Conservation (phyloP, 2,888 invertebrate genomes). For the Oligia latruncula region DNA sequence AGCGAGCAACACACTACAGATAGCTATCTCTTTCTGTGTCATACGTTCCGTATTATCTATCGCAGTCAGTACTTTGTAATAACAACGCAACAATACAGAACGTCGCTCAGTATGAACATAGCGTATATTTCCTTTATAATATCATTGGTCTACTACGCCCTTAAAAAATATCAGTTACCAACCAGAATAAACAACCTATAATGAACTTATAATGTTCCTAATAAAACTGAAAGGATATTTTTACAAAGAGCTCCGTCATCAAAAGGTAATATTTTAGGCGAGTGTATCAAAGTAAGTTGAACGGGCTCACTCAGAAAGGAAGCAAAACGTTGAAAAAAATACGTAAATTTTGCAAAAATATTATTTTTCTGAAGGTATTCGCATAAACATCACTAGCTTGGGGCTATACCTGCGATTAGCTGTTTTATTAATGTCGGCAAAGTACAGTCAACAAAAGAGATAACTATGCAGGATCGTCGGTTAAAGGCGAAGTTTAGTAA, state of each 20-base stretch:
- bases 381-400: constrained; percentile 21
- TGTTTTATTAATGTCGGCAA: constrained; percentile 17
- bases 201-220: constrained; percentile 23
- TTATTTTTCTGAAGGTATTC: constrained; percentile 34
- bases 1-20: too few species aligned
- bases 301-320: not conserved
- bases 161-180: constrained; percentile 12
- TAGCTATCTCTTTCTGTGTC: too few species aligned
- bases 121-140: too few species aligned
- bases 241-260: constrained; percentile 39
- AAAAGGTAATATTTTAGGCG: constrained; percentile 49
- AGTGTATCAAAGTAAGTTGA: constrained; percentile 41
- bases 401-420: constrained; percentile 9
- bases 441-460: not conserved
- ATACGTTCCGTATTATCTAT: too few species aligned
- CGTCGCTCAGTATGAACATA: too few species aligned
- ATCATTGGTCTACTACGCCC: too few species aligned
- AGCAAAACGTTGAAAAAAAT: constrained; percentile 6
- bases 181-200: constrained; percentile 22
- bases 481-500: too few species aligned
- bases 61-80: too few species aligned
- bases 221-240: constrained; percentile 44
- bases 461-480: too few species aligned
- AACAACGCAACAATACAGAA: too few species aligned
- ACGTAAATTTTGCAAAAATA: constrained; percentile 31